Conservation (phyloP, 2,888 invertebrate genomes). For the Leptura quadrifasciata region DNA sequence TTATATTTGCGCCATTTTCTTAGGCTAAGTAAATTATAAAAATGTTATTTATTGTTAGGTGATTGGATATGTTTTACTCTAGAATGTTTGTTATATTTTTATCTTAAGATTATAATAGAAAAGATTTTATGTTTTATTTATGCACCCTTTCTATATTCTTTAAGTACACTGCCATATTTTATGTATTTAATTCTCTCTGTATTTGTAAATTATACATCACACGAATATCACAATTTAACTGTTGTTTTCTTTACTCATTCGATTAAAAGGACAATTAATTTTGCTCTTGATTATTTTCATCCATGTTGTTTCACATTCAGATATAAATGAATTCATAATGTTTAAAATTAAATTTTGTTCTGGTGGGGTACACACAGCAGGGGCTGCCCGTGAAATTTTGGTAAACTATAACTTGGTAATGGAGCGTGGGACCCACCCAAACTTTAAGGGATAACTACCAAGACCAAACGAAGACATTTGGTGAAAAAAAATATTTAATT, state of each 20-base stretch:
- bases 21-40: slow-evolving; percentile 61
- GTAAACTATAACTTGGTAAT: too few species aligned
- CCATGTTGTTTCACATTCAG: not conserved
- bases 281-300: not conserved
- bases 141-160: slow-evolving; percentile 60
- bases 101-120: slow-evolving; percentile 42
- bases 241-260: slow-evolving; percentile 10
- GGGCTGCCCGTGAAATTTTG: too few species aligned
- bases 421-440: too few species aligned
- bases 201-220: slow-evolving; percentile 45
- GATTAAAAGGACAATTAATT: not conserved
- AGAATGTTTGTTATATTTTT: slow-evolving; percentile 48
- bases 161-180: slow-evolving; percentile 65
- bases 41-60: slow-evolving; percentile 69
- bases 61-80: slow-evolving; percentile 62
- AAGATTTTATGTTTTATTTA: slow-evolving; percentile 53
- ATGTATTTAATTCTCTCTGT: slow-evolving; percentile 49
- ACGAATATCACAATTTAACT: slow-evolving; percentile 10
- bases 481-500: too few species aligned
- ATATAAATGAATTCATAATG: not conserved
- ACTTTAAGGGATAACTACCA: too few species aligned
- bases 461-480: too few species aligned
- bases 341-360: not conserved
- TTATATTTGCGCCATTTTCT: slow-evolving; percentile 59
- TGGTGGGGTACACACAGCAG: too few species aligned